Evolutionary conservation across 2,113 vertebrate genomes (phyloP).

Genomic region (Siniperca chuatsi): DNA sequence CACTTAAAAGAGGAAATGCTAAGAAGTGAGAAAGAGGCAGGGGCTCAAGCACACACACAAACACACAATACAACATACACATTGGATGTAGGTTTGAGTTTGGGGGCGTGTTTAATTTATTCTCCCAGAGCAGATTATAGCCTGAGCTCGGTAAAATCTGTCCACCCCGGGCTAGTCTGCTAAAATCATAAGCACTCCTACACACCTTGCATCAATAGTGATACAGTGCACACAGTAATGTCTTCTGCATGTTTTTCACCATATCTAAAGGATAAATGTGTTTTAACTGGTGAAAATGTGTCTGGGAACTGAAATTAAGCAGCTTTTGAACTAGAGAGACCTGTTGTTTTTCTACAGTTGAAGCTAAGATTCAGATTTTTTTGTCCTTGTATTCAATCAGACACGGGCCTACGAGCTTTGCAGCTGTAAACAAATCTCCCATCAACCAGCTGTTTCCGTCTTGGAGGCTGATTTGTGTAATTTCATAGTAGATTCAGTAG

Average conservation of each 20-base stretch:
- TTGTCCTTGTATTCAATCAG: neutral
- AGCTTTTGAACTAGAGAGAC: neutral
- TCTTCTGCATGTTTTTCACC: neutral
- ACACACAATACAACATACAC: neutral
- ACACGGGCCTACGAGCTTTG: neutral
- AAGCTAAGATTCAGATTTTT: neutral
- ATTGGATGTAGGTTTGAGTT: constrained; percentile 12
- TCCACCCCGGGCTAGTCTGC: constrained; percentile 25
- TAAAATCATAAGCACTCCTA: constrained; percentile 46
- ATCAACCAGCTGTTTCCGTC: neutral
- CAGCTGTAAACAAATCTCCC: neutral
- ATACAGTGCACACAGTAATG: neutral
- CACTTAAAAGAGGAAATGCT: constrained; percentile 17
- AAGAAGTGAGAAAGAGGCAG: neutral
- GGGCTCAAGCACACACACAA: neutral
- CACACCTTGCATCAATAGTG: constrained; percentile 18
- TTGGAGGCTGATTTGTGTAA: neutral
- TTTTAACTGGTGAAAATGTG: neutral
- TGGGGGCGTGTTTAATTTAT: constrained; percentile 49
- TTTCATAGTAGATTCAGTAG: neutral
- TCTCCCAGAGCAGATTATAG: constrained; percentile 42
- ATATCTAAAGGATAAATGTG: neutral
- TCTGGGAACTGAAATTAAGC: neutral
- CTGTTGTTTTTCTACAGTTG: neutral
- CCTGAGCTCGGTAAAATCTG: constrained; percentile 40